Base-by-base conservation (phyloP, 2,113 vertebrate genomes). In the Lepisosteus oculatus region DNA sequence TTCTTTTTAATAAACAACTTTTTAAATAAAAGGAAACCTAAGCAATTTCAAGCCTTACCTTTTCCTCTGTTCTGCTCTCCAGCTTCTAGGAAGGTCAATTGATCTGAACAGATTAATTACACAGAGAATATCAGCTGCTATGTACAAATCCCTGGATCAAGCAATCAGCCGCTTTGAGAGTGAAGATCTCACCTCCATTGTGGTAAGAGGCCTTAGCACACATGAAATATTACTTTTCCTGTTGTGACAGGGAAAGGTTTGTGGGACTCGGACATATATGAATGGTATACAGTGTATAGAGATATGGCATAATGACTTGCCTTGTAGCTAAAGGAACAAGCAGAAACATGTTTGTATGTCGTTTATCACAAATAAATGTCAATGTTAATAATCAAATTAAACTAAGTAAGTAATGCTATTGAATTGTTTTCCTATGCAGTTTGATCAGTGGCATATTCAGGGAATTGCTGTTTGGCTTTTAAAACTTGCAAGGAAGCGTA, bases 91-190 rank as follows among this genome's bases (percentile, higher is more conserved):
- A 42, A 92, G 97, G 75, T 99, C 97, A 0, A 99, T 99, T 9
- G 97, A 99, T 87, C 84, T 99, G 81, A 99, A 99, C 85, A 95
- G 97, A 69, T 94, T 99, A 78, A 98, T 99, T 79, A 99, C 97
- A 8, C 97, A 99, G 88, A 93, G 97, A 69, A 99, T 99, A 83
- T 99, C 97, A 3, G 96, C 97, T 1, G 97, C 97, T 0, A 98
- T 98, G 96, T 99, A 99, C 87, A 99, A 98, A 77, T 99, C 97
- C 0, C 75, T 99, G 87, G 97, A 99, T 81, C 97, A 99, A 54
- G 97, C 97, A 75, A 98, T 99, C 86, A 99, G 97, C 84, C 96
- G 97, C 85, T 99, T 99, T 55, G 97, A 99, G 88, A 99, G 97
- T 0, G 97, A 99, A 83, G 97, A 99, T 79, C 92, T 99, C 76